A percentile compares a stretch with the other conserved stretches of the same genome.
Evolutionary conservation across 2,113 vertebrate species (phyloP).

Genomic region (Brachypteracias leptosomus): DNA sequence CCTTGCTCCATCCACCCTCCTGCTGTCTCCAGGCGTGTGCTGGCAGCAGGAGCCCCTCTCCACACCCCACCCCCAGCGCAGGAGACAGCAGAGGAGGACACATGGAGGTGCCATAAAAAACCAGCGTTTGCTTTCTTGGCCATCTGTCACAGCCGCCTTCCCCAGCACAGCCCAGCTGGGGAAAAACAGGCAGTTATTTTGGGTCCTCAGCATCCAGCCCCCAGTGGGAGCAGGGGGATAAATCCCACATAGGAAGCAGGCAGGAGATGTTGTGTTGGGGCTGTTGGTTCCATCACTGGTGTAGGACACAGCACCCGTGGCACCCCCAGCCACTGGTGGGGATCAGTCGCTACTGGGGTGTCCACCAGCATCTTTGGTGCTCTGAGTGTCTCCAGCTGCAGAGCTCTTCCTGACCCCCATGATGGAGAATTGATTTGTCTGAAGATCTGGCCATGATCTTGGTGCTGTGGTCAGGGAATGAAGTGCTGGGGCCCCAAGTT

Average conservation of each 20-base stretch:
- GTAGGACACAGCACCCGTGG: background rate
- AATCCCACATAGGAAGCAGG: fast-evolving
- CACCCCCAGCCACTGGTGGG: fast-evolving
- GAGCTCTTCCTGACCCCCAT: background rate
- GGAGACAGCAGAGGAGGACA: conserved; percentile 47
- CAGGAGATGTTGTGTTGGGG: background rate
- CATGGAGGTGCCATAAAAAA: conserved; percentile 34
- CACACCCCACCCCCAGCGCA: background rate
- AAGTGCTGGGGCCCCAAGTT: no score
- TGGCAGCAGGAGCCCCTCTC: background rate
- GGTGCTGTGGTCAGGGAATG: no score
- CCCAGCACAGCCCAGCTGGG: conserved; percentile 4
- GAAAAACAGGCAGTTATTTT: conserved; percentile 13
- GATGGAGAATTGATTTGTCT: background rate
- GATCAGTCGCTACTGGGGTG: background rate
- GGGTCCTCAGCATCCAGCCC: background rate
- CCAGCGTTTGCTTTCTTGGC: conserved; percentile 44
- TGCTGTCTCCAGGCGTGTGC: background rate
- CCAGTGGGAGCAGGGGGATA: background rate
- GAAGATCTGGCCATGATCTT: fast-evolving
- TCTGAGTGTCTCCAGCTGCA: background rate
- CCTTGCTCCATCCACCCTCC: background rate
- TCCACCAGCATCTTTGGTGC: background rate
- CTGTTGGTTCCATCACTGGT: background rate
- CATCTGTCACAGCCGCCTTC: conserved; percentile 31